Evolutionary conservation across 2,113 vertebrate genomes (phyloP).

Genomic region (Tympanuchus pallidicinctus): DNA sequence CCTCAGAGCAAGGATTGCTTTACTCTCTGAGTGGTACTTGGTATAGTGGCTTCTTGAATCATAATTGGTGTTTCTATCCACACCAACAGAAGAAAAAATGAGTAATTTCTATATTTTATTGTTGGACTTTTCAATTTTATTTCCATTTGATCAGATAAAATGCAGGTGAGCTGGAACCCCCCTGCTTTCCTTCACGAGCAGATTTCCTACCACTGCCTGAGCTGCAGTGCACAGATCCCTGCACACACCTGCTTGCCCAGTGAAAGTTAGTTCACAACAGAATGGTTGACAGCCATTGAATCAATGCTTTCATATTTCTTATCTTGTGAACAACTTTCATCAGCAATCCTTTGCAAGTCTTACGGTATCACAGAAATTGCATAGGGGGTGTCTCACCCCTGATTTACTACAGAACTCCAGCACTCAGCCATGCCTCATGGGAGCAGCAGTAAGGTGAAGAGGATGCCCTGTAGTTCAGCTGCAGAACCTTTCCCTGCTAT

Average conservation of each 20-base stretch:
- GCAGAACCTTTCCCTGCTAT: background rate
- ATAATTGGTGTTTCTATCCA: background rate
- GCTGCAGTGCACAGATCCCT: rapidly evolving
- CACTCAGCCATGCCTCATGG: background rate
- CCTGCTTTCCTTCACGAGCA: background rate
- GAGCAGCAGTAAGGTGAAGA: rapidly evolving
- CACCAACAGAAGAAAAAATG: background rate
- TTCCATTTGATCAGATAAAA: background rate
- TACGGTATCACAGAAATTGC: background rate
- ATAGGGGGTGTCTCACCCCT: rapidly evolving
- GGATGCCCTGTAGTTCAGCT: background rate
- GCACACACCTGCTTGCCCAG: background rate
- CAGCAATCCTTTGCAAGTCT: background rate
- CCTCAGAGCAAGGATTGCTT: background rate
- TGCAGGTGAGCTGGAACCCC: background rate
- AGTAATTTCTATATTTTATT: background rate
- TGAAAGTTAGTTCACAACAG: background rate
- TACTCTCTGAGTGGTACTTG: background rate
- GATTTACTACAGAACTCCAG: rapidly evolving
- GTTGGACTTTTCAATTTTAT: background rate
- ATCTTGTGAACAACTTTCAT: rapidly evolving
- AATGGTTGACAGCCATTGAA: background rate
- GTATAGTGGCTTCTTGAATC: background rate
- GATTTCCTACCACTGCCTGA: background rate
- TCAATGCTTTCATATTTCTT: rapidly evolving